Evolutionary conservation across 2,888 invertebrate genomes (phyloP).

Genomic region (Mimas tiliae): DNA sequence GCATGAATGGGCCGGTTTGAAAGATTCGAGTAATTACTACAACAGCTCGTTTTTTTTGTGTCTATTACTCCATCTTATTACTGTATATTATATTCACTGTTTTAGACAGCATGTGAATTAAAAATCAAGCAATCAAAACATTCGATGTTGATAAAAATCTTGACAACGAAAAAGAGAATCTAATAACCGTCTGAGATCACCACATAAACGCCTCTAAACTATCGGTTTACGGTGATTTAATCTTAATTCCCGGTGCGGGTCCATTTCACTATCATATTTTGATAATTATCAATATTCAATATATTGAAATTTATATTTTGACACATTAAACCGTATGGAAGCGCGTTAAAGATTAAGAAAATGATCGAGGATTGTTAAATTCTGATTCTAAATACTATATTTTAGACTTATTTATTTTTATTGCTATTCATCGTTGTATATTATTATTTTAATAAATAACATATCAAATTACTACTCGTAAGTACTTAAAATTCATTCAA

Average conservation of each 20-base stretch:
- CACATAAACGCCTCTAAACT: conserved; percentile 6
- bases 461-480: no score
- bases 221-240: conserved; percentile 9
- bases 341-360: not conserved
- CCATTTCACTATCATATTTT: conserved; percentile 10
- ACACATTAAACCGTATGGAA: not conserved
- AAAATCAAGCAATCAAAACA: not conserved
- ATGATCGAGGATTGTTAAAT: not conserved
- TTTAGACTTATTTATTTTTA: not conserved
- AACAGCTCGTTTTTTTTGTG: not conserved
- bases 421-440: no score
- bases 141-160: not conserved
- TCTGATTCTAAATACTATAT: not conserved
- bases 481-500: no score
- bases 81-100: not conserved
- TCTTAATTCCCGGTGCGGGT: not conserved
- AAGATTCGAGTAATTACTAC: no score
- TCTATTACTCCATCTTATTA: not conserved
- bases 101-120: not conserved
- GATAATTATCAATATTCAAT: conserved; percentile 31
- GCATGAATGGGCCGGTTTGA: no score
- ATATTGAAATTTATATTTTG: conserved; percentile 23
- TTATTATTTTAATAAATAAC: no score
- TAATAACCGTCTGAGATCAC: conserved; percentile 1
- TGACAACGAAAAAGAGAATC: not conserved